Conservation (phyloP, 2,797 vertebrate genomes). For the Pelochelys cantorii region DNA sequence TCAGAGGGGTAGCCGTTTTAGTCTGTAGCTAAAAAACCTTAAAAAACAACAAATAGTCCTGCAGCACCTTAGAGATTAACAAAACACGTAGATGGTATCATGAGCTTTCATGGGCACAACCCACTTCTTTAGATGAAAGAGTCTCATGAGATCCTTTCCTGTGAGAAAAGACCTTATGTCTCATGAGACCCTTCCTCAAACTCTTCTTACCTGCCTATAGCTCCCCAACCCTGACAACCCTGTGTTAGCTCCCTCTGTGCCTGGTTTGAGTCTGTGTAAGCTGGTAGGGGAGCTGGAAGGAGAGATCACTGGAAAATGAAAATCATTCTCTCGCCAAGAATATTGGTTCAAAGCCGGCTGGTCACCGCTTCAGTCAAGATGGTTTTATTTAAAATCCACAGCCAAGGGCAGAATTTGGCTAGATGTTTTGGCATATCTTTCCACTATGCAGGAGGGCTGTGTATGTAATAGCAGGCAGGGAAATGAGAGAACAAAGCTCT, state of each 20-base stretch:
- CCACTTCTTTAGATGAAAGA: too few relatives aligned
- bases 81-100: too few relatives aligned
- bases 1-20: too few relatives aligned
- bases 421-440: not conserved
- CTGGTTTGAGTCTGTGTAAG: not conserved
- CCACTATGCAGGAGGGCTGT: not conserved
- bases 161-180: not conserved
- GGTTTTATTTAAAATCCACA: not conserved
- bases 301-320: not conserved
- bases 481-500: not conserved
- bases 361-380: not conserved
- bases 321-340: not conserved
- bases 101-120: too few relatives aligned
- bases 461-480: not conserved
- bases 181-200: not conserved
- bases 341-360: not conserved
- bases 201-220: not conserved
- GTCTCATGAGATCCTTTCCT: too few relatives aligned
- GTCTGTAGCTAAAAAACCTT: too few relatives aligned
- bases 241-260: not conserved
- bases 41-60: too few relatives aligned
- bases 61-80: too few relatives aligned
- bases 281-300: not conserved
- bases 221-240: not conserved
- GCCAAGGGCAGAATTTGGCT: not conserved